Evolutionary conservation across 2,797 vertebrate species (phyloP).

Genomic region (Natrix natrix): DNA sequence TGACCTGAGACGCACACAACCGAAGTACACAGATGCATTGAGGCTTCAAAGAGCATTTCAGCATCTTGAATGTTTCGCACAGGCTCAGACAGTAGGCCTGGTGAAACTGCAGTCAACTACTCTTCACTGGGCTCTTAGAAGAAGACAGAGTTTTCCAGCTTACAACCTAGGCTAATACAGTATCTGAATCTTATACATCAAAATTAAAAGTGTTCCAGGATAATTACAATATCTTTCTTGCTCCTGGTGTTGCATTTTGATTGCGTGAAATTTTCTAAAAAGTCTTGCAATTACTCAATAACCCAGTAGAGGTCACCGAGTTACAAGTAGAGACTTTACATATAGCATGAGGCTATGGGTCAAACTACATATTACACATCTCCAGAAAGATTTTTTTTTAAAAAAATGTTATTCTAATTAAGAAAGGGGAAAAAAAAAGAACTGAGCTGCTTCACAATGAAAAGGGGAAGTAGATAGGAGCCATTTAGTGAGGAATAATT

Average conservation of each 20-base stretch:
- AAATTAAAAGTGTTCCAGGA: background rate
- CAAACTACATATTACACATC: conserved; percentile 3
- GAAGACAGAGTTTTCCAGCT: conserved; percentile 1
- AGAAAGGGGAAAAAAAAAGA: background rate
- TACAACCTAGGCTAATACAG: background rate
- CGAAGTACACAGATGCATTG: background rate
- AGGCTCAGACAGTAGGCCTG: background rate
- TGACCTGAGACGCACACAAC: too few species aligned
- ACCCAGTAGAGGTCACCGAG: conserved; percentile 63
- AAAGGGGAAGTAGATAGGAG: background rate
- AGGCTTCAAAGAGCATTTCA: background rate
- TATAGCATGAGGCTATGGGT: background rate
- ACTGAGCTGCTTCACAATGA: background rate
- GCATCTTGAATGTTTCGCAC: background rate
- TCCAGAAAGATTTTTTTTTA: background rate
- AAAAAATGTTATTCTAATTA: background rate
- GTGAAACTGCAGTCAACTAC: background rate
- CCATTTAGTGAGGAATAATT: background rate
- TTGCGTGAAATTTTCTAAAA: background rate
- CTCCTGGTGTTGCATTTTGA: background rate
- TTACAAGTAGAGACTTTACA: conserved; percentile 23
- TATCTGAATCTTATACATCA: background rate
- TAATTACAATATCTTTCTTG: background rate
- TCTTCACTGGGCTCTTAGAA: background rate
- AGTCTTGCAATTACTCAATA: conserved; percentile 46